Base-by-base conservation (phyloP, 2,113 vertebrate species). In the Romanogobio albipinnatus region DNA sequence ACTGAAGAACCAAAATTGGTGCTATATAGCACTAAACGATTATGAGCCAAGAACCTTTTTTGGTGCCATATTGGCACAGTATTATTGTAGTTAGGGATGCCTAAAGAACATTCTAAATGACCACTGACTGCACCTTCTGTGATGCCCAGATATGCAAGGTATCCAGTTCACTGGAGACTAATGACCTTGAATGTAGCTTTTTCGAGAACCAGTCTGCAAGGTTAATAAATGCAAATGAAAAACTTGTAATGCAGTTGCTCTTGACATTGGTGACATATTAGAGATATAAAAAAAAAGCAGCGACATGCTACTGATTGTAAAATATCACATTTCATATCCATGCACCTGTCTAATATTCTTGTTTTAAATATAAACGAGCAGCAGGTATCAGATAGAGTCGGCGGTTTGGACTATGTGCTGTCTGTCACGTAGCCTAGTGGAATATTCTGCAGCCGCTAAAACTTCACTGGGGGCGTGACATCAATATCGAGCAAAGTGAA, bases 381-480 rank as follows among this genome's bases (percentile, higher is more conserved):
- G n/a, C 39, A 73, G n/a, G 43, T 71, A 56, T 11, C 7, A 29
- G 15, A 36, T n/a, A 22, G 24, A 53, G 8, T 26, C 5, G 33
- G 26, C 45, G 19, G 59, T 17, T 14, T 22, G 4, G 36, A 26
- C 13, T 29, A 17, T 83, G 87, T 86, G 75, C 68, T 70, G 24
- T 8, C 39, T 61, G 76, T 80, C 87, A 88, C 87, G 76, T 88
- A 86, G 43, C 71, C 53, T 64, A 0, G 36, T 66, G 71, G 29
- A 56, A 76, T 64, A 76, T 73, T 36, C 81, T 33, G 53, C 45
- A 56, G 13, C 51, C 58, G n/a, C 74, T 79, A 85, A 83, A 88
- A 86, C 68, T 71, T 53, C 11, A 36, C 43, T 9, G 26, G n/a
- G 82, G 56, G 56, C 82, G 17, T 22, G 64, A 66, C 39, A 39